Conservation (phyloP, 2,797 vertebrate genomes). For the Gymnopithys bicolor region DNA sequence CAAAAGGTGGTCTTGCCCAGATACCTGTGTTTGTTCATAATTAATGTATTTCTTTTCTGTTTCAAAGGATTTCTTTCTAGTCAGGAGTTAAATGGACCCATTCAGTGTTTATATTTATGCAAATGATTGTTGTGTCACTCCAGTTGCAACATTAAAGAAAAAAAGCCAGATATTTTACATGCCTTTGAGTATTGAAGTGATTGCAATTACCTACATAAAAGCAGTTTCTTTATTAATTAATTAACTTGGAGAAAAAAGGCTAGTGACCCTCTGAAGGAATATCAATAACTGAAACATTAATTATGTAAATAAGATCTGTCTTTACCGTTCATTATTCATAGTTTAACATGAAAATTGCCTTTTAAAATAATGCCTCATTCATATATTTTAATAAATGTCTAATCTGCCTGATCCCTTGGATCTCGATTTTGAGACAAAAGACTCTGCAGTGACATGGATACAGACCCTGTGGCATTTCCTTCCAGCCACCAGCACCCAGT, state of each 20-base stretch:
- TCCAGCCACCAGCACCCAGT: neutral
- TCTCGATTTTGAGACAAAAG: neutral
- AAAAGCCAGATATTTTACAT: conserved; percentile 52
- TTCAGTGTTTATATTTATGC: conserved; percentile 38
- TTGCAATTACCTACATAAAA: conserved; percentile 76
- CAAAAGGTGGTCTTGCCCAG: neutral
- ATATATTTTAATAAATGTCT: conserved; percentile 33
- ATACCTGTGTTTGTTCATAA: neutral
- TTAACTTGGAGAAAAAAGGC: conserved; percentile 72
- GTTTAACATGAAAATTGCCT: conserved; percentile 46
- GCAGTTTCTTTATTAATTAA: conserved; percentile 78
- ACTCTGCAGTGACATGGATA: neutral
- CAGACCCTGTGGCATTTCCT: neutral
- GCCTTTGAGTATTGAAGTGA: conserved; percentile 67
- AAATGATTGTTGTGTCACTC: neutral
- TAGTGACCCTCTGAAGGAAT: conserved; percentile 75
- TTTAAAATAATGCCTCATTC: conserved; percentile 44
- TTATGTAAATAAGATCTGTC: conserved; percentile 75
- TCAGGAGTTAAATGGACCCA: neutral
- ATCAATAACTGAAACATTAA: conserved; percentile 76
- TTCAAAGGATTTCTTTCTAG: conserved; percentile 28
- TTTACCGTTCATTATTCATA: conserved; percentile 62
- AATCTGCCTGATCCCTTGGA: neutral
- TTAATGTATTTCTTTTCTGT: neutral
- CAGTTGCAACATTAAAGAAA: neutral